These are phyloP conservation scores for Onchidella celtica DNA, from an alignment of 2,888 invertebrate species.

Conservation along the genomic window DNA sequence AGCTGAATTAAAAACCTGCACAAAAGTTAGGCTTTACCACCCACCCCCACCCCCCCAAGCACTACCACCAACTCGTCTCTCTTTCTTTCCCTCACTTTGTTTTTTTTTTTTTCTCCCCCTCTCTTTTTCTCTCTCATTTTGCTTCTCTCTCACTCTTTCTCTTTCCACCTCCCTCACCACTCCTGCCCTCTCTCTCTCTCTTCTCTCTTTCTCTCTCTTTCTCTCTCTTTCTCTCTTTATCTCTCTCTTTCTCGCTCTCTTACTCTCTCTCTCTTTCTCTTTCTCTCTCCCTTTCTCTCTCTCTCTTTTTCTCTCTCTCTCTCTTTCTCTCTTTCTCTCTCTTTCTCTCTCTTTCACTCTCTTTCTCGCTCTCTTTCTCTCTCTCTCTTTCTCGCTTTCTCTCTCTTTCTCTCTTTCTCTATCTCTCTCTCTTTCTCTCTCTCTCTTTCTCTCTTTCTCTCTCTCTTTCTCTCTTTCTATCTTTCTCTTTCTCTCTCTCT, in stretches of 20 bases:
- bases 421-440: constrained; percentile 30
- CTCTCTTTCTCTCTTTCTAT: no score
- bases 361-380: no score
- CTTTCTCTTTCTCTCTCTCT: no score
- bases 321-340: neutral
- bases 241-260: no score
- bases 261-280: constrained; percentile 9
- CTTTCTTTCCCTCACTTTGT: neutral
- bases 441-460: constrained; percentile 11
- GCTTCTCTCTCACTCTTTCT: neutral
- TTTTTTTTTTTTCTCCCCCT: neutral
- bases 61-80: neutral
- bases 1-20: no score
- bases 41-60: no score
- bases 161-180: neutral
- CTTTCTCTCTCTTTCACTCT: no score
- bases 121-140: neutral
- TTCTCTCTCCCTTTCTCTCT: neutral
- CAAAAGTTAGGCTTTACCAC: no score
- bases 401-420: no score
- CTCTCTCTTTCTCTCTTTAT: constrained; percentile 4
- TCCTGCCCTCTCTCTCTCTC: neutral
- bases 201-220: neutral
- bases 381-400: no score
- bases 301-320: neutral